A percentile compares a stretch with the other conserved stretches of the same genome.
Conservation (phyloP, 2,888 invertebrate species). For the Steromphala cineraria region DNA sequence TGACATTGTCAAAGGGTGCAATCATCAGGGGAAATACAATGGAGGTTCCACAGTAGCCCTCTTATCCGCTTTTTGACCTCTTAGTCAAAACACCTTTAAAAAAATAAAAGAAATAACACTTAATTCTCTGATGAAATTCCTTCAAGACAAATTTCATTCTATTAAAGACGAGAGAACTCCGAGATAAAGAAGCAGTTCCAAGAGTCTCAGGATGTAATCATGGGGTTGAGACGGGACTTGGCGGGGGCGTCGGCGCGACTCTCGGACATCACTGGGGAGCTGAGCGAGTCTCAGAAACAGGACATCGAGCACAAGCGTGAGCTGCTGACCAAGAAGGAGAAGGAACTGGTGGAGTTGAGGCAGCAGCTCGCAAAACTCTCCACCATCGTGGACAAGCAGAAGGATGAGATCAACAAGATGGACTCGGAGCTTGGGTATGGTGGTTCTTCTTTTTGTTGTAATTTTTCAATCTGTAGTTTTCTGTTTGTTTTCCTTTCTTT, state of each 20-base stretch:
- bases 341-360: constrained; percentile 68
- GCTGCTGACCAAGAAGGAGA: constrained; percentile 58
- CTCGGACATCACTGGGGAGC: constrained; percentile 74
- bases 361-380: constrained; percentile 74
- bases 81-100: too few species aligned
- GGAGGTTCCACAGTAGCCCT: too few species aligned
- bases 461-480: too few species aligned
- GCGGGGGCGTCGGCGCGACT: constrained; percentile 72
- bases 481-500: background rate
- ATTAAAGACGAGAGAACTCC: constrained; percentile 67
- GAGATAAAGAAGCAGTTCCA: constrained; percentile 68
- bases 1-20: too few species aligned
- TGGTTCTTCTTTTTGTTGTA: background rate
- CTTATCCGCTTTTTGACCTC: too few species aligned
- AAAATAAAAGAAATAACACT: too few species aligned
- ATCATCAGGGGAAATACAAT: too few species aligned
- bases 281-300: constrained; percentile 74
- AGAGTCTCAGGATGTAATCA: constrained; percentile 71
- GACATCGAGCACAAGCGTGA: constrained; percentile 70
- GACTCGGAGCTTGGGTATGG: constrained; percentile 64
- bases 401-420: constrained; percentile 63
- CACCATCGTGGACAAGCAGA: constrained; percentile 72
- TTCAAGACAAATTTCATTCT: background rate
- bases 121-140: too few species aligned
- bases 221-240: constrained; percentile 71